Evolutionary conservation across 2,888 invertebrate genomes (phyloP), one percentile per base, ranked within the genome.

Genomic region (Microctonus hyperodae): DNA sequence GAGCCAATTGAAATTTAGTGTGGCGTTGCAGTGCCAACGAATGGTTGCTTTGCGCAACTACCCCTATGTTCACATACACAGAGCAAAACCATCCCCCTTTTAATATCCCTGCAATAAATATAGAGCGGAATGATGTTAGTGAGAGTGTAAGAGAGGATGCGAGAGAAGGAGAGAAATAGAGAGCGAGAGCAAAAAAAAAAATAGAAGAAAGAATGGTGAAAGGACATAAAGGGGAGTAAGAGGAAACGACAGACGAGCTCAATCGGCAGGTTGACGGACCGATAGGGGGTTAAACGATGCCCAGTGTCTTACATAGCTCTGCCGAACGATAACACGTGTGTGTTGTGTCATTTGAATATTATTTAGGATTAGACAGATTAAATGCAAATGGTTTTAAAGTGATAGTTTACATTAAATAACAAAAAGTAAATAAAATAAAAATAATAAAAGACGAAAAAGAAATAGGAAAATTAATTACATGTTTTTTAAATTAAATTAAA

Each of bases 21-120:
- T 65, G 72, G 74, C 74, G 77, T 75, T 73, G 72, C 74, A 73
- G 72, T 72, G 72, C 74, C 76, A 69, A 74, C 81, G 80, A 81
- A 81, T 81, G 60, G 69, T 67, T 72, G 72, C 68, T 60, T 69
- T 58, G 55, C 65, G 64, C 64, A 56, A 65, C 57, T 65, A 65
- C 67, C 55, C 76, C 70, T 73, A 73, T 74, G 64, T 31, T 55
- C 28, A 20, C 16, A 33, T 3, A 44, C 44, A 44, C 16, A 16
- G 5, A 44, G 44, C 16, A 70, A 66, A 62, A 72, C 64, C 55
- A 64, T 57, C 55, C 56, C 56, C 53, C n/a, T n/a, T 44, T 13
- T 7, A 25, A 33, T 6, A 6, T 28, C 25, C 35, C 33, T 28
- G 33, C 25, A 60, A 55, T 51, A 37, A 37, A 16, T 33, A 35